Evolutionary conservation across 2,888 invertebrate species (phyloP).

Genomic region (Drosophila villosipedis): DNA sequence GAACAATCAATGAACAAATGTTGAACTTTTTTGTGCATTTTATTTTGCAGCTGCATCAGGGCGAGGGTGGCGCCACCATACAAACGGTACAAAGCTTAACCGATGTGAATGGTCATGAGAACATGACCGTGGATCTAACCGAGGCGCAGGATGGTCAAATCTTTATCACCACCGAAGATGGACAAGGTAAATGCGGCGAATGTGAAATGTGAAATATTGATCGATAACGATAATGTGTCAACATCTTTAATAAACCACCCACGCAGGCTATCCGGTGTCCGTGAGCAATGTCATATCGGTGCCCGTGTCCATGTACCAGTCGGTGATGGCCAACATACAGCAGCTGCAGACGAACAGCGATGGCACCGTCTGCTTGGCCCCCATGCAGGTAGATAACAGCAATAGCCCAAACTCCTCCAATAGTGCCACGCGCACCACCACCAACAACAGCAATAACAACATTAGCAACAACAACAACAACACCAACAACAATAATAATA

Average conservation of each 20-base stretch:
- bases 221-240: background rate
- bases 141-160: conserved; percentile 98
- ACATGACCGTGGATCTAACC: conserved; percentile 95
- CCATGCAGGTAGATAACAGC: conserved; percentile 90
- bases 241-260: background rate
- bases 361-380: conserved; percentile 93
- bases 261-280: conserved; percentile 88
- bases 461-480: conserved; percentile 38
- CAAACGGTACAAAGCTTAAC: conserved; percentile 90
- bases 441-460: conserved; percentile 45
- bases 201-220: background rate
- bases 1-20: background rate
- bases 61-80: conserved; percentile 87
- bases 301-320: conserved; percentile 98
- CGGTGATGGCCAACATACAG: conserved; percentile 96
- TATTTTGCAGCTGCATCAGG: conserved; percentile 88
- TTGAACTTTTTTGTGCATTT: conserved; percentile 5
- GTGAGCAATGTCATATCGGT: conserved; percentile 98
- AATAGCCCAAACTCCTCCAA: conserved; percentile 25
- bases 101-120: conserved; percentile 90
- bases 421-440: conserved; percentile 58
- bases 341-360: conserved; percentile 90
- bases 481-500: conserved; percentile 44
- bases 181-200: conserved; percentile 89
- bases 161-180: conserved; percentile 97